Percentiles rank a stretch among this genome's conserved stretches.
phyloP scores from a whole-genome alignment of 2,797 vertebrate species.

The Cossypha heuglini region DNA sequence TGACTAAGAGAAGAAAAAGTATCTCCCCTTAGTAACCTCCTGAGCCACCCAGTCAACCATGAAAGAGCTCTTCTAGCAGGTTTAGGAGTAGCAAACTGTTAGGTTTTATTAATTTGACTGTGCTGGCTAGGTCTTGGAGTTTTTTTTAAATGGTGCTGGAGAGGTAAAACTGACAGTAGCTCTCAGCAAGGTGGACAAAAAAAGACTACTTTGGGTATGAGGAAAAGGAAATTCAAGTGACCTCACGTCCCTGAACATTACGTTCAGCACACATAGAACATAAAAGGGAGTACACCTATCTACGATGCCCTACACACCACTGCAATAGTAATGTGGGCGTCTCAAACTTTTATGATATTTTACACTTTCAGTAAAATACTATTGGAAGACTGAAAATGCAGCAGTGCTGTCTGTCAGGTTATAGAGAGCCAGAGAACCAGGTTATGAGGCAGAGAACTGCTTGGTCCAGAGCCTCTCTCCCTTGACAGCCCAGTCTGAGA shows the following conservation, averaged over 20 bases:
- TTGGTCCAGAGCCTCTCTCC: not conserved
- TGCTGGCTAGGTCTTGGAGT: not conserved
- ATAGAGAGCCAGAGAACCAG: not conserved
- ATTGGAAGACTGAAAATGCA: not conserved
- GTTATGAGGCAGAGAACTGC: not conserved
- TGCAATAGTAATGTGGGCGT: not conserved
- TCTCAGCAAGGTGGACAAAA: not conserved
- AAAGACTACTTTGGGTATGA: not conserved
- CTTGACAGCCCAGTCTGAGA: not conserved
- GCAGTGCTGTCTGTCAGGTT: not conserved
- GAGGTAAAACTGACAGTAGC: not conserved
- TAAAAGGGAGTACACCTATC: not conserved
- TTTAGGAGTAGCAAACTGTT: slow-evolving; percentile 8
- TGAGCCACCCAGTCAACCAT: slow-evolving; percentile 24
- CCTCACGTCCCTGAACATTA: not conserved
- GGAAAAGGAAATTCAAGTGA: not conserved
- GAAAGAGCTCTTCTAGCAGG: slow-evolving; percentile 27
- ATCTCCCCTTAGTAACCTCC: slow-evolving; percentile 12
- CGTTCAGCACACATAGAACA: not conserved
- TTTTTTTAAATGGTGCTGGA: not conserved
- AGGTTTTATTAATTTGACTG: slow-evolving; percentile 18
- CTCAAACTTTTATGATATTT: not conserved
- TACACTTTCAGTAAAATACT: not conserved
- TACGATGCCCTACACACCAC: not conserved
- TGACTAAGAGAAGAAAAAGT: slow-evolving; percentile 38